Evolutionary conservation across 2,797 vertebrate species (phyloP).

Genomic region (Scleropages formosus): DNA sequence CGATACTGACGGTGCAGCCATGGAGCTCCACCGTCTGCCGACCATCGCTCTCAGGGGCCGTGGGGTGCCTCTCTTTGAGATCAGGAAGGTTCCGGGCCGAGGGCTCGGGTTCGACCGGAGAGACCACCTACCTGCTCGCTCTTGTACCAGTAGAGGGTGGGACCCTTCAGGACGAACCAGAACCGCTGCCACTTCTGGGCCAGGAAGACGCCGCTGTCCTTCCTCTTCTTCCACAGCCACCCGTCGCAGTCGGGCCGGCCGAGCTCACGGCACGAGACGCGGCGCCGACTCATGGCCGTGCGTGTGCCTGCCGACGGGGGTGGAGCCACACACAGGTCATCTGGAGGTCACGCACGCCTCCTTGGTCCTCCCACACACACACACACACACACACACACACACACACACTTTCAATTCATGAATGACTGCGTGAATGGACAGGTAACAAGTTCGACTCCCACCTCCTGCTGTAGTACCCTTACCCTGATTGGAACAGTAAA

Average conservation of each 20-base stretch:
- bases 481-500: too few relatives aligned
- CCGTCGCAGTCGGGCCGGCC: conserved; percentile 84
- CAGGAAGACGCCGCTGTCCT: conserved; percentile 79
- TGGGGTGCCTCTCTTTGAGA: too few relatives aligned
- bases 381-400: not conserved
- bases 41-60: too few relatives aligned
- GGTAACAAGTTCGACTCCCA: too few relatives aligned
- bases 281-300: conserved; percentile 76
- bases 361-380: not conserved
- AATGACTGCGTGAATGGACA: not conserved
- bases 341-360: not conserved
- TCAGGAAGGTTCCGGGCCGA: too few relatives aligned
- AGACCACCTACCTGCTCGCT: conserved; percentile 74
- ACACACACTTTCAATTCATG: not conserved
- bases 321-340: not conserved
- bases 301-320: conserved; percentile 50
- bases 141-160: conserved; percentile 87
- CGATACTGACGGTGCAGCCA: not conserved
- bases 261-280: conserved; percentile 89
- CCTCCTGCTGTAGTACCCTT: too few relatives aligned
- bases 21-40: too few relatives aligned
- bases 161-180: conserved; percentile 90
- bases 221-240: conserved; percentile 93
- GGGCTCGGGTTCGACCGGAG: too few relatives aligned
- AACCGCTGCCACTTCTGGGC: conserved; percentile 92